A percentile compares a stretch with the other conserved stretches of the same genome.
phyloP scores from a whole-genome alignment of 2,113 vertebrate genomes.

The Platanista minor region DNA sequence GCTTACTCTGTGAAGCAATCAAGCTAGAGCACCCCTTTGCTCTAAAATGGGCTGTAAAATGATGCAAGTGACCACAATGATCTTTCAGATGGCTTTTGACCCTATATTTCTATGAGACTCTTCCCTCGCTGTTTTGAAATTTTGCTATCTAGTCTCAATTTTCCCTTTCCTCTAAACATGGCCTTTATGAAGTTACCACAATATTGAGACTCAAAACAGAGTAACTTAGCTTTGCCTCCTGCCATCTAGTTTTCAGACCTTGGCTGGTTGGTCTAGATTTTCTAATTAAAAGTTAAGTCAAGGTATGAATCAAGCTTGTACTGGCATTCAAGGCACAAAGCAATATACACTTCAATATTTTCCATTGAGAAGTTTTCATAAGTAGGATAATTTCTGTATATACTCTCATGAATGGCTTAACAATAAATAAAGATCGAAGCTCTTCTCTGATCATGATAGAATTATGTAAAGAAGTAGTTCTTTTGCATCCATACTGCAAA shows the following conservation, averaged over 20 bases:
- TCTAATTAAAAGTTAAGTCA: neutral
- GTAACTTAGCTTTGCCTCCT: neutral
- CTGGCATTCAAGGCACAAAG: neutral
- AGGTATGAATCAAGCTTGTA: neutral
- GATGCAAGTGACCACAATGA: fast-evolving
- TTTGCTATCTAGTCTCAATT: neutral
- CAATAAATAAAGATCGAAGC: neutral
- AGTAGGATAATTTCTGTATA: neutral
- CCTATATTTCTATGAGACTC: neutral
- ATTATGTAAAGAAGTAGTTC: neutral
- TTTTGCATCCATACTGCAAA: neutral
- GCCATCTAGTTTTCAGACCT: neutral
- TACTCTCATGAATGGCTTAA: neutral
- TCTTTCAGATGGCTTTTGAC: neutral
- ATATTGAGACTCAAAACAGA: neutral
- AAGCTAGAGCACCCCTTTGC: neutral
- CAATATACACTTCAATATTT: neutral
- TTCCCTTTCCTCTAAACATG: neutral
- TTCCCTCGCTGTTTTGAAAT: neutral
- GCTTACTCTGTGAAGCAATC: neutral
- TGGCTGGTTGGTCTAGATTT: neutral
- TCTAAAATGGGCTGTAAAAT: neutral
- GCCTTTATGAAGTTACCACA: neutral
- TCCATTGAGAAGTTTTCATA: neutral
- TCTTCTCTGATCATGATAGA: neutral